Evolutionary conservation across 2,113 vertebrate genomes (phyloP), one percentile per base, ranked within the genome.

Genomic region (Pelodiscus sinensis): DNA sequence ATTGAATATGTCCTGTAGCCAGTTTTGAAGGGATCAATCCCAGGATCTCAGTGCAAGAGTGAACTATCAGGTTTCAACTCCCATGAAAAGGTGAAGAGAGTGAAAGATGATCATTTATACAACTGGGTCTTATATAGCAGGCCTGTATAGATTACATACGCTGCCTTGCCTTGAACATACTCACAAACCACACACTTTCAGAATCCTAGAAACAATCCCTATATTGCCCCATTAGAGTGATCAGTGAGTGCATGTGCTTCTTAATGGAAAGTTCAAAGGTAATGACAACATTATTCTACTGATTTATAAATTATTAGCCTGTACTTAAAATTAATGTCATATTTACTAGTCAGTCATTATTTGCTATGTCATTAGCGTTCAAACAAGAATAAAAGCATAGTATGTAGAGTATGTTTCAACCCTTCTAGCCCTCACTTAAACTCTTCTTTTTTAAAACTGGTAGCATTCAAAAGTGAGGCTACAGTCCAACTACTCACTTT

Each of bases 261-360:
- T 91, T 84, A 87, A 80, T 68, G 90, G 58, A 82, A 94, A 94
- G 95, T 91, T 73, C 91, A 90, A 93, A 96, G 71, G 24, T 6
- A 27, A 91, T 92, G 90, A 73, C 75, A 85, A 92, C 82, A 92
- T 44, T n/a, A 8, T 58, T 81, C 80, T 87, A 86, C 1, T 84
- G 31, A 89, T 90, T 95, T 92, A 78, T 38, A 97, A 96, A 96
- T 14, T 91, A 81, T 31, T 96, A 85, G 50, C 85, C 92, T 94
- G 87, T 84, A 5, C 85, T 92, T 89, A 95, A 96, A 94, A n/a
- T 27, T 83, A 87, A 25, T 84, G 71, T 75, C 85, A 92, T 92
- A 82, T 90, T 92, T 94, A 87, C 4, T 27, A 95, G 86, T 87
- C 92, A 95, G 86, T 87, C 92, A 89, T 89, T 93, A 92, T 84